Conservation (phyloP, 2,888 invertebrate genomes). For the Rhorus exstirpatorius region DNA sequence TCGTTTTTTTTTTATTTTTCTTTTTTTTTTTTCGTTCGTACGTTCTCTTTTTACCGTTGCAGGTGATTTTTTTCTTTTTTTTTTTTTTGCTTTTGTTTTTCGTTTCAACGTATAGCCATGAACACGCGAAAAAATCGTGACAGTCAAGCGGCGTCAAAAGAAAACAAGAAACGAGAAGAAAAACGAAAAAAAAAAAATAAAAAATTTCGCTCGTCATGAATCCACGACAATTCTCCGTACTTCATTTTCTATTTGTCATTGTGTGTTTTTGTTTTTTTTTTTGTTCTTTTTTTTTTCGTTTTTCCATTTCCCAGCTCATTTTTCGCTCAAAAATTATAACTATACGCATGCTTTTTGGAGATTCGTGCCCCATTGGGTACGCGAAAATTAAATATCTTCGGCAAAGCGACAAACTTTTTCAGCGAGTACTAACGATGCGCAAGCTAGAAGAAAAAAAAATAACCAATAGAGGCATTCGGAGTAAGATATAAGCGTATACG, state of each 20-base stretch:
- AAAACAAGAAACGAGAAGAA: slow-evolving; percentile 31
- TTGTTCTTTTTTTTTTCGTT: not conserved
- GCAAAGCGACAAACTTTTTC: slow-evolving; percentile 54
- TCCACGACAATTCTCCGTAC: no score
- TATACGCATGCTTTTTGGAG: no score
- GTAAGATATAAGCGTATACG: slow-evolving; percentile 49
- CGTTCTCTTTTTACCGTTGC: slow-evolving; percentile 15
- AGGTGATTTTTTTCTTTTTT: slow-evolving; percentile 17
- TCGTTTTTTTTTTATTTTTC: slow-evolving; percentile 34
- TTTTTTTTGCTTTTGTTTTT: slow-evolving; percentile 11
- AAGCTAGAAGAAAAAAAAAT: slow-evolving; percentile 66
- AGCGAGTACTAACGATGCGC: slow-evolving; percentile 62
- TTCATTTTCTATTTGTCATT: no score
- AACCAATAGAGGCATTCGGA: slow-evolving; percentile 59
- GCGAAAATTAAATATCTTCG: slow-evolving; percentile 34
- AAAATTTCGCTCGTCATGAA: slow-evolving; percentile 20
- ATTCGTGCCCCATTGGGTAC: slow-evolving; percentile 16
- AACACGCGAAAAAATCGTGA: slow-evolving; percentile 63
- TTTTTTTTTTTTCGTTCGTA: slow-evolving; percentile 23
- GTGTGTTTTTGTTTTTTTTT: no score
- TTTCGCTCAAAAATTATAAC: no score
- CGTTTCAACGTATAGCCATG: slow-evolving; percentile 53
- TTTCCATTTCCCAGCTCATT: no score
- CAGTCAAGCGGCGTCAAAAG: slow-evolving; percentile 64
- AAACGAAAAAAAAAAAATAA: slow-evolving; percentile 39